phyloP scores from a whole-genome alignment of 2,797 vertebrate species.

The Champsocephalus gunnari region DNA sequence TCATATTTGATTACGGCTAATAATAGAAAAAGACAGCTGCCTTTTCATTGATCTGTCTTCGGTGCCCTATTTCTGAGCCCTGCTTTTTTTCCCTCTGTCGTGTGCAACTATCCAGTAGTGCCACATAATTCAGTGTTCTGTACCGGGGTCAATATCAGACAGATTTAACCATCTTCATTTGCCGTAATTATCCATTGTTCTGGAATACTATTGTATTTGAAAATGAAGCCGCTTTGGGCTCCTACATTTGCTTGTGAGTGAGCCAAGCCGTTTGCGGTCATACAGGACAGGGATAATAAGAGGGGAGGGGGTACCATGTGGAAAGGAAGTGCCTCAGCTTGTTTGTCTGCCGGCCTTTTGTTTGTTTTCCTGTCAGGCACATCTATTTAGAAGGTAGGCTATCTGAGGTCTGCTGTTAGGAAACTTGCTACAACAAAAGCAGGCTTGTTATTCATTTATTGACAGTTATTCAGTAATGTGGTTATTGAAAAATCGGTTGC shows the following conservation, averaged over 20 bases:
- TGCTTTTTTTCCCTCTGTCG: constrained; percentile 11
- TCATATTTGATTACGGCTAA: constrained; percentile 81
- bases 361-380: constrained; percentile 78
- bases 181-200: constrained; percentile 40
- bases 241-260: constrained; percentile 28
- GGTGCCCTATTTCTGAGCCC: constrained; percentile 71
- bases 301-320: constrained; percentile 66
- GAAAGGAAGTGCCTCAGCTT: constrained; percentile 78
- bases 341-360: constrained; percentile 78
- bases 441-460: constrained; percentile 48
- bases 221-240: constrained; percentile 43
- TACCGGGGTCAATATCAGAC: constrained; percentile 13
- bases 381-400: constrained; percentile 71
- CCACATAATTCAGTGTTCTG: constrained; percentile 1
- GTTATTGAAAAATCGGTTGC: constrained; percentile 40
- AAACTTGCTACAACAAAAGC: constrained; percentile 54
- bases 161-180: constrained; percentile 34
- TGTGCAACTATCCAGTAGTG: constrained; percentile 29
- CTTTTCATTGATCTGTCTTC: constrained; percentile 79
- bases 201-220: constrained; percentile 32
- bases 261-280: constrained; percentile 66
- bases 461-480: constrained; percentile 53
- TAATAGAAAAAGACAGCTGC: constrained; percentile 80
- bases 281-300: constrained; percentile 73
- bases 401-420: constrained; percentile 51